Evolutionary conservation across 2,888 invertebrate genomes (phyloP).

Genomic region (Smittia aterrima): DNA sequence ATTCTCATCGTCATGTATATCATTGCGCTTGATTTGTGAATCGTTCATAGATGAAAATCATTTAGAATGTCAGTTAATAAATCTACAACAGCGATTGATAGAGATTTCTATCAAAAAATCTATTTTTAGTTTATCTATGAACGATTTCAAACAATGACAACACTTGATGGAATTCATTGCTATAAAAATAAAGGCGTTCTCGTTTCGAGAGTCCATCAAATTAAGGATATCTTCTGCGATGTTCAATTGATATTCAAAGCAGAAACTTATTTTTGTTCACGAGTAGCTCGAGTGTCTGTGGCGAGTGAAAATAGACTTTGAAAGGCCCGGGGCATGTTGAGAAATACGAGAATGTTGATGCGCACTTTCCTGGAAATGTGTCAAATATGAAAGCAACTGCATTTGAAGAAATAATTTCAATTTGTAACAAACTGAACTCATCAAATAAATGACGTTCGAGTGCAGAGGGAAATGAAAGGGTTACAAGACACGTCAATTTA

Average conservation of each 20-base stretch:
- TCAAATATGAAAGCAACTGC: not conserved
- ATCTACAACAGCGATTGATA: no score
- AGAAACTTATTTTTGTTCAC: no score
- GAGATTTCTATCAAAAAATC: no score
- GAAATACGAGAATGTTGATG: not conserved
- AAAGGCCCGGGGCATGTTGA: not conserved
- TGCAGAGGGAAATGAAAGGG: slow-evolving; percentile 7
- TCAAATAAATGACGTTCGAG: not conserved
- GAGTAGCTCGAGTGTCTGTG: no score
- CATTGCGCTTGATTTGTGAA: not conserved
- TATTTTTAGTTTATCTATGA: no score
- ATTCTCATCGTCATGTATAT: not conserved
- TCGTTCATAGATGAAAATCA: not conserved
- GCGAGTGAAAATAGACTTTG: not conserved
- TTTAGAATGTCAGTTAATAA: no score
- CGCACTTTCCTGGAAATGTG: not conserved
- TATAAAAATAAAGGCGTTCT: no score
- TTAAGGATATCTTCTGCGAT: no score
- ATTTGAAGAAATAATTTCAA: not conserved
- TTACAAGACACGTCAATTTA: slow-evolving; percentile 31
- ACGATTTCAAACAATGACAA: no score
- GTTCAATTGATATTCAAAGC: no score
- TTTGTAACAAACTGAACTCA: not conserved
- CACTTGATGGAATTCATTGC: no score
- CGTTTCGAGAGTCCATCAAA: no score